Conservation (phyloP, 1,140 invertebrate genomes). For the Apis florea region DNA sequence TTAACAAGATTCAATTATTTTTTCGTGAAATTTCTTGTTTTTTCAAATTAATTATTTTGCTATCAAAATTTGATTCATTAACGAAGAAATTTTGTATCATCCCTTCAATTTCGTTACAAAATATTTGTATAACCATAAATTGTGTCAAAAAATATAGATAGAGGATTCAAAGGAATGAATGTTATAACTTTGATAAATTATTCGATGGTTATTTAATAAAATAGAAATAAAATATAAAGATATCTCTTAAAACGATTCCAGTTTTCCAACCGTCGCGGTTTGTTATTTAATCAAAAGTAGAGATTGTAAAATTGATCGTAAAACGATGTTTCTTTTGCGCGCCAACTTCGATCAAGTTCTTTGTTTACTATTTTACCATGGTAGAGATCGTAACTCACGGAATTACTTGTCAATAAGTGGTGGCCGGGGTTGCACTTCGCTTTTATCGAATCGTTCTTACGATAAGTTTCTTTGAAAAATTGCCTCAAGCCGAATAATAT, state of each 20-base stretch:
- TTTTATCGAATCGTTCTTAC: slow-evolving; percentile 14
- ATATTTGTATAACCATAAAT: neutral
- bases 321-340: neutral
- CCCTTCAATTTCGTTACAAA: neutral
- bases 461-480: slow-evolving; percentile 40
- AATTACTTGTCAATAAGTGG: slow-evolving; percentile 29
- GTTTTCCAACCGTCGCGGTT: neutral
- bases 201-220: neutral
- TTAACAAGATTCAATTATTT: too few species aligned
- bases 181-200: neutral
- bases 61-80: too few species aligned
- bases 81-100: neutral
- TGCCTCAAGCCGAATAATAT: slow-evolving; percentile 52
- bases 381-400: neutral
- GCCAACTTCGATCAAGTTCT: slow-evolving; percentile 18
- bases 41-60: too few species aligned
- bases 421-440: neutral
- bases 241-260: neutral
- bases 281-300: slow-evolving; percentile 37
- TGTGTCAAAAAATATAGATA: neutral
- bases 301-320: slow-evolving; percentile 8
- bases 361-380: slow-evolving; percentile 20
- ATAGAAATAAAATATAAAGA: neutral
- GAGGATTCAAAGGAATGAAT: too few species aligned
- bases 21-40: too few species aligned